phyloP scores from a whole-genome alignment of 2,888 invertebrate genomes.

The Coelinius sp. region DNA sequence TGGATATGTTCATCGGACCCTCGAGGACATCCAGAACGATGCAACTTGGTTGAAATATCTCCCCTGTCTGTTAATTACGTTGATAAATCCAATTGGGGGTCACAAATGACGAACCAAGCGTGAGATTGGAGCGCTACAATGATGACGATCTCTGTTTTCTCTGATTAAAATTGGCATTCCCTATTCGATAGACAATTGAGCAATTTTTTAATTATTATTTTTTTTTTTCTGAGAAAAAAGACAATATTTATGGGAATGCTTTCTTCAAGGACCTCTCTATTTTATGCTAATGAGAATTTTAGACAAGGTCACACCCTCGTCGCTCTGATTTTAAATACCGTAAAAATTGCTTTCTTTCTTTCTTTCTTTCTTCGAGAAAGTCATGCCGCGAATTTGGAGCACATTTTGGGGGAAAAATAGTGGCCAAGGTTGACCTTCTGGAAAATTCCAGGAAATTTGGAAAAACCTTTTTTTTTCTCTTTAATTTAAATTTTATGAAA shows the following conservation, averaged over 20 bases:
- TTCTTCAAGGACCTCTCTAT: background rate
- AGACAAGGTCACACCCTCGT: background rate
- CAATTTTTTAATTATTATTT: background rate
- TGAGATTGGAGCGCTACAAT: slow-evolving; percentile 1
- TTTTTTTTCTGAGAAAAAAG: background rate
- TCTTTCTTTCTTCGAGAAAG: background rate
- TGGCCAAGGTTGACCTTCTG: slow-evolving; percentile 5
- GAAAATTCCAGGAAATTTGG: background rate
- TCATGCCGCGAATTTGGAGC: slow-evolving; percentile 1
- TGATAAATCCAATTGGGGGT: background rate
- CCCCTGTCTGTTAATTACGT: background rate
- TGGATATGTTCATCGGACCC: background rate
- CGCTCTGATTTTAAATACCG: slow-evolving; percentile 11
- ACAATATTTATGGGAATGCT: background rate
- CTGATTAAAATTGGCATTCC: no score
- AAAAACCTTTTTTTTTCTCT: background rate
- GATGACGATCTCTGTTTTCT: slow-evolving; percentile 5
- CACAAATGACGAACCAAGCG: slow-evolving; percentile 13
- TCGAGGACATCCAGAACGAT: background rate
- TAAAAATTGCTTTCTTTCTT: background rate
- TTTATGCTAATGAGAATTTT: background rate
- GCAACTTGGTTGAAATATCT: background rate
- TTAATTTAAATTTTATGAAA: background rate
- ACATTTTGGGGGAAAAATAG: background rate
- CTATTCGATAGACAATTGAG: background rate